Base-by-base conservation (phyloP, 2,888 invertebrate genomes). In the Neuroscelio doddi region DNA sequence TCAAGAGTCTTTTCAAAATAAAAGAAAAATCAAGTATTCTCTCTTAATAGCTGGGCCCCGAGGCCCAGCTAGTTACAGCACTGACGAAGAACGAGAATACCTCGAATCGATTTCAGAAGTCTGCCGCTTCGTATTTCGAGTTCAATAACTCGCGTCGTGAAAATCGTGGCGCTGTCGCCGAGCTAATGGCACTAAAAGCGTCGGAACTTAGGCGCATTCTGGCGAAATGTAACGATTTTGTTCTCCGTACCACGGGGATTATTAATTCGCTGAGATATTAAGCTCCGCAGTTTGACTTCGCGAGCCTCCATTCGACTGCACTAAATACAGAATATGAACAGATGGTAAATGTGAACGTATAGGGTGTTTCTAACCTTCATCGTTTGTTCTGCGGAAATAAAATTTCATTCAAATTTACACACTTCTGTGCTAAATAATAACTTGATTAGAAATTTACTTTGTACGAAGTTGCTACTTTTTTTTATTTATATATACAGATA, bases 211-310 rank as follows among this genome's bases (percentile, higher is more conserved):
- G 45, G 55, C 45, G 47, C 47, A 15, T 59, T 56, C 34, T 17
- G 29, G 42, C 55, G 47, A 56, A 59, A 55, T 44, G 64, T 56
- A 65, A 59, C 55, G 46, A 65, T 56, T 65, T 56, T 38, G 56
- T 59, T 51, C 51, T 24, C 45, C 34, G 42, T 14, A 39, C 55
- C 36, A 36, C 47, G 42, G 36, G 51, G 64, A 59, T 65, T 61
- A 65, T 65, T 65, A 59, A 65, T 65, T 65, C 51, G 45, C 44
- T 27, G 53, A 57, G 53, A 59, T 59, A 58, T 58, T 64, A 58
- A 64, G 55, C 55, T 46, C 36, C 21, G 24, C 29, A 38, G 47
- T 1, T 47, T 42, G 41, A 59, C 14, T 61, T 61, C 45, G 26
- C 52, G 29, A 52, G 47, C 34, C 53, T 21, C 32, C n/a, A 30